Conservation (phyloP, 1,140 invertebrate genomes). For the Hestina assimilis region DNA sequence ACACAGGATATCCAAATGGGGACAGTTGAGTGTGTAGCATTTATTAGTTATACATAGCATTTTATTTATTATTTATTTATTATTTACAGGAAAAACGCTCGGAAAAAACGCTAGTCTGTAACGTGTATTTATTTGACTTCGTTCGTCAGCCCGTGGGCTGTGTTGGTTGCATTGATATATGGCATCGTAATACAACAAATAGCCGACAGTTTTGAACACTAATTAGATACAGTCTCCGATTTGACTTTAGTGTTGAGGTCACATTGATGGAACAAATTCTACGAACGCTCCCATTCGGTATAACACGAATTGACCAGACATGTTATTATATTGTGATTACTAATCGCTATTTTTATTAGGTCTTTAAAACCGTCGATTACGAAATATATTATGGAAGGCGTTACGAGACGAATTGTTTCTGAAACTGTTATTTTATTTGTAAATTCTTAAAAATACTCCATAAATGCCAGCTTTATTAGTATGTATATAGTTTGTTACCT, state of each 20-base stretch:
- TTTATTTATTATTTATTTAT: no score
- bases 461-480: no score
- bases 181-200: slow-evolving; percentile 13
- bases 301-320: slow-evolving; percentile 34
- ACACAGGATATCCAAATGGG: no score
- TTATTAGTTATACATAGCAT: no score
- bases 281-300: slow-evolving; percentile 48
- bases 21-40: no score
- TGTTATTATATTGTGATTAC: slow-evolving; percentile 52
- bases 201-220: slow-evolving; percentile 18
- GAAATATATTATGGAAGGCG: neutral
- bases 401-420: neutral
- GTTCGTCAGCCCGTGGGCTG: neutral
- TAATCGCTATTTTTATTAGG: slow-evolving; percentile 27
- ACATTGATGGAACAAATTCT: slow-evolving; percentile 46
- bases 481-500: no score
- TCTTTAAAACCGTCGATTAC: slow-evolving; percentile 1
- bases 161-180: slow-evolving; percentile 9
- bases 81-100: no score
- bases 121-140: no score
- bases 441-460: no score
- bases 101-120: no score
- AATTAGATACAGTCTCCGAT: slow-evolving; percentile 40
- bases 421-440: no score
- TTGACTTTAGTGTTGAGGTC: slow-evolving; percentile 49